Percentiles rank a stretch among this genome's conserved stretches.
These are phyloP conservation scores for Anguilla pacifica DNA, from an alignment of 2,797 vertebrate species.

Conservation along the genomic window DNA sequence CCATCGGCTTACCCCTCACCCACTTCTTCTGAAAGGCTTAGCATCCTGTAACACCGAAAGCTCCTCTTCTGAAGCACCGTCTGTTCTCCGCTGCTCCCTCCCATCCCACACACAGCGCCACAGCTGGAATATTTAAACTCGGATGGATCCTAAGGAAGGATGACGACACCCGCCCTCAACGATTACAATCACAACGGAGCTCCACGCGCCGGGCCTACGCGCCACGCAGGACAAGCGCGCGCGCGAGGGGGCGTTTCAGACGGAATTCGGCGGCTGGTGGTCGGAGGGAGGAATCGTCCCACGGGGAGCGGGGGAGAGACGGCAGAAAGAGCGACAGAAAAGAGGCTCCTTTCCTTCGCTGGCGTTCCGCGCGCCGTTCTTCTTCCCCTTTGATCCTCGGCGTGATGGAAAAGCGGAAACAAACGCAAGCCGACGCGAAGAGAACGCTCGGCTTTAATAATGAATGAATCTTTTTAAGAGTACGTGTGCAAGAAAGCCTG, in stretches of 20 bases:
- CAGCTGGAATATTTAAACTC: background rate
- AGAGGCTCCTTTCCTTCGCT: background rate
- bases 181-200: background rate
- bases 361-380: background rate
- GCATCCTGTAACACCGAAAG: slow-evolving; percentile 7
- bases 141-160: slow-evolving; percentile 7
- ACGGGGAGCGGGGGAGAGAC: background rate
- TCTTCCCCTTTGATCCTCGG: background rate
- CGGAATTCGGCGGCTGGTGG: background rate
- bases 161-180: slow-evolving; percentile 2
- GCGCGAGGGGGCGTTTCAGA: background rate
- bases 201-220: background rate
- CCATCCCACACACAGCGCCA: slow-evolving; percentile 1
- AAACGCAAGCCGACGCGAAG: background rate
- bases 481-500: background rate
- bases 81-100: slow-evolving; percentile 19
- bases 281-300: background rate
- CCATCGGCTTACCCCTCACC: background rate
- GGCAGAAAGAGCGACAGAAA: background rate
- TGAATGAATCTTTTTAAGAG: background rate
- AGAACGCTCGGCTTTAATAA: background rate
- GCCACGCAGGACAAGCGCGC: background rate
- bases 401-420: background rate
- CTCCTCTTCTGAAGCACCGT: background rate
- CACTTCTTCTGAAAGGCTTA: background rate